Evolutionary conservation across 2,797 vertebrate genomes (phyloP), one percentile per base, ranked within the genome.

Genomic region (Podarcis lilfordi): DNA sequence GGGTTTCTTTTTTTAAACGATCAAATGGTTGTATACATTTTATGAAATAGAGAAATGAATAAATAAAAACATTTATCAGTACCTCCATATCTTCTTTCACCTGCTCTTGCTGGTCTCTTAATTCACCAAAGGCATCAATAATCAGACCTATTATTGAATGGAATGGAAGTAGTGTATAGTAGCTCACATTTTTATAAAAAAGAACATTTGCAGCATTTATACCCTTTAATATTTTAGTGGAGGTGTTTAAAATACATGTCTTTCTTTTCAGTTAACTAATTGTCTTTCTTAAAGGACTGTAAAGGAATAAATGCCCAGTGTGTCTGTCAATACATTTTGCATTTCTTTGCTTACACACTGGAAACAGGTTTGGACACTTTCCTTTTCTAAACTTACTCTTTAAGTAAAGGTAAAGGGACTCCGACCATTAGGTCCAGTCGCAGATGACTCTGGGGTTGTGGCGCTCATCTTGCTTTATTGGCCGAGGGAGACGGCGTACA

Each of bases 61-160:
- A 55, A 55, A 4, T 55, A 55, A 55, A 15, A 55, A 15, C 50
- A 55, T 64, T 64, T 19, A 64, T 64, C 90, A 90, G 92, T 97
- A 99, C 99, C 98, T 99, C 99, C 99, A 99, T 99, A 90, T 99
- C 99, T 95, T 99, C 99, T 95, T 98, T 98, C 79, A 99, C 99
- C 97, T 99, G 99, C 89, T 99, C 99, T 94, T 99, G 99, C 94
- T 99, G 99, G 95, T 99, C 99, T 98, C 99, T 98, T 90, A 99
- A 95, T 94, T 99, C 99, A 92, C 99, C 99, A 94, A 99, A 99
- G 82, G 99, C 99, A 96, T 99, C 99, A 83, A 99, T 99, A 92
- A 99, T 99, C 94, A 99, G 97, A 98, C 99, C 99, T 99, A 91
- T 79, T 80, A 55, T 93, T 93, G 9, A 76, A 40, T 21, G 29